These are phyloP conservation scores for Corbicula japonica DNA, from an alignment of 2,888 invertebrate genomes.

Conservation along the genomic window DNA sequence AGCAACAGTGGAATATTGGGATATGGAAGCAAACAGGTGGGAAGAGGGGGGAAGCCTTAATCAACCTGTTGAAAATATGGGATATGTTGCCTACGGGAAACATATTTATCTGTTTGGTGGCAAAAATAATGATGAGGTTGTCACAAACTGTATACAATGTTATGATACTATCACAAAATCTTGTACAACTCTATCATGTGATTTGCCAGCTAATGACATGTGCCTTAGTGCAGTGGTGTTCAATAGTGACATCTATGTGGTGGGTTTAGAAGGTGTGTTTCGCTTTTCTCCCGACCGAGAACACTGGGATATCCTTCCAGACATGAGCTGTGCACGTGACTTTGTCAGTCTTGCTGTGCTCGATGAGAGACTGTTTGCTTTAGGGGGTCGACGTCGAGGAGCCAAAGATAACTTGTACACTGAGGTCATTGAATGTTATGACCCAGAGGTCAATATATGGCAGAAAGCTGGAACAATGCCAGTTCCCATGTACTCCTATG, in stretches of 20 bases:
- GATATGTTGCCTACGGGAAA: constrained; percentile 78
- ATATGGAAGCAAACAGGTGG: constrained; percentile 78
- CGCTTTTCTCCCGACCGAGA: constrained; percentile 75
- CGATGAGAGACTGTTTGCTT: constrained; percentile 81
- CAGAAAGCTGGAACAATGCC: constrained; percentile 75
- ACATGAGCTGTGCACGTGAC: constrained; percentile 80
- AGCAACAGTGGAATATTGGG: constrained; percentile 81
- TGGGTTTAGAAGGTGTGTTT: constrained; percentile 82
- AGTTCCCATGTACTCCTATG: constrained; percentile 82
- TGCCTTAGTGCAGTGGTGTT: constrained; percentile 81
- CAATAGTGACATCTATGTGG: constrained; percentile 79
- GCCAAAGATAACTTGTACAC: constrained; percentile 82
- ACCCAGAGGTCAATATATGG: constrained; percentile 77
- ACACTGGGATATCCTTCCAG: constrained; percentile 79
- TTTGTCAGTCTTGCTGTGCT: constrained; percentile 82
- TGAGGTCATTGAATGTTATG: constrained; percentile 80
- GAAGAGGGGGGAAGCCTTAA: constrained; percentile 74
- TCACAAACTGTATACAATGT: constrained; percentile 81
- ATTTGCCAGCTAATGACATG: constrained; percentile 82
- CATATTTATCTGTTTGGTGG: constrained; percentile 82
- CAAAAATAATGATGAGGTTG: constrained; percentile 83
- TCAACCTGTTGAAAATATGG: constrained; percentile 83
- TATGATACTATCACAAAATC: constrained; percentile 76
- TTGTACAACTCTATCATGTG: constrained; percentile 73
- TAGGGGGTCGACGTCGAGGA: constrained; percentile 81